These are phyloP conservation scores for Drosophila sulfurigaster DNA, from an alignment of 1,140 invertebrate genomes.

Conservation along the genomic window DNA sequence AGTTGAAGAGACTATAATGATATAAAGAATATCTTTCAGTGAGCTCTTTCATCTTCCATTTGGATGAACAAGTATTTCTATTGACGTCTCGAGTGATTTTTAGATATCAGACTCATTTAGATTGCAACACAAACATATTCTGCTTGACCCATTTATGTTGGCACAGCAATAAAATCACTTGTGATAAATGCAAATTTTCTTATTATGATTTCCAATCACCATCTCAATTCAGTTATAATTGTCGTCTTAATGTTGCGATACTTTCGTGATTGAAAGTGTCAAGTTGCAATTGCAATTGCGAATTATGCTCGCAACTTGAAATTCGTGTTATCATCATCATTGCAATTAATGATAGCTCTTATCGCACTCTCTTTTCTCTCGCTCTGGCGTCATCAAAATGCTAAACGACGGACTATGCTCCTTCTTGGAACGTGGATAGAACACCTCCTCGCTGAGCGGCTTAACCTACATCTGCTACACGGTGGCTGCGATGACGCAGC, in stretches of 20 bases:
- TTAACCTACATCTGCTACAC: conserved; percentile 80
- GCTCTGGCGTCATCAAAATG: background rate
- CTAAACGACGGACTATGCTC: background rate
- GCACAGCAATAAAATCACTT: no score
- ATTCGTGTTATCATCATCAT: conserved; percentile 3
- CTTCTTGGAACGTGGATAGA: conserved; percentile 39
- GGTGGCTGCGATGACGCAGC: conserved; percentile 75
- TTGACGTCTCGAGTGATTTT: no score
- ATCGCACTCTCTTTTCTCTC: conserved; percentile 28
- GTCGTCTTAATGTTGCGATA: background rate
- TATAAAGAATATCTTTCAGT: no score
- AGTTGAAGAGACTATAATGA: no score
- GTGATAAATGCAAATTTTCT: no score
- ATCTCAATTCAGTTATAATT: background rate
- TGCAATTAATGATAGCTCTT: conserved; percentile 56
- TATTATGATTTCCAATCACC: no score
- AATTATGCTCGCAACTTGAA: conserved; percentile 1
- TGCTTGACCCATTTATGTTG: no score
- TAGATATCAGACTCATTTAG: no score
- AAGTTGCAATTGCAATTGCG: conserved; percentile 6
- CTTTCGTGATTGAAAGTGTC: conserved; percentile 7
- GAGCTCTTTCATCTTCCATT: no score
- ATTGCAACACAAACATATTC: no score
- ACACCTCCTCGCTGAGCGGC: conserved; percentile 75
- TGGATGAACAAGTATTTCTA: no score